A percentile compares a stretch with the other conserved stretches of the same genome.
These are phyloP conservation scores for Climacteris rufus DNA, from an alignment of 2,113 vertebrate species.

Conservation along the genomic window DNA sequence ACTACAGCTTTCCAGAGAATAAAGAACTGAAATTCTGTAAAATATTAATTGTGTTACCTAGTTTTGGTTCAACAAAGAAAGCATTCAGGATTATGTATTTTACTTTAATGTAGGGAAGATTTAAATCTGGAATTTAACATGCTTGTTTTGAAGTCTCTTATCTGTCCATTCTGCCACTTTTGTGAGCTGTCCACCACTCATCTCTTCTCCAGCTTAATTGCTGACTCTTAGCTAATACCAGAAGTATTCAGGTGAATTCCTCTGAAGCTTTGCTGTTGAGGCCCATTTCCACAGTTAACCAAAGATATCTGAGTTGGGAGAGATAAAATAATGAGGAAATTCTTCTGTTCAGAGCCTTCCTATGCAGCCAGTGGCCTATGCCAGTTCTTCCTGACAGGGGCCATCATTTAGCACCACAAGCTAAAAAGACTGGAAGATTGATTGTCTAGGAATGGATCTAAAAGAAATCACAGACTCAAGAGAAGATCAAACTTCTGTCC, in stretches of 20 bases:
- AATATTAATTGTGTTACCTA: neutral
- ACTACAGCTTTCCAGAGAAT: neutral
- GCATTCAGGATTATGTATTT: neutral
- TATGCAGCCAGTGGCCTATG: neutral
- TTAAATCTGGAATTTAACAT: neutral
- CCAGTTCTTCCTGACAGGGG: neutral
- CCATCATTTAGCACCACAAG: neutral
- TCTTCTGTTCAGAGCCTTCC: neutral
- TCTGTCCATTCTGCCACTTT: neutral
- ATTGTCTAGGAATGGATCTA: neutral
- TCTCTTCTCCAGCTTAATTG: neutral
- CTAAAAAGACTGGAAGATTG: neutral
- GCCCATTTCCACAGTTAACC: neutral
- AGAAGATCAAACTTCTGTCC: neutral
- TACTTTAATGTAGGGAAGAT: neutral
- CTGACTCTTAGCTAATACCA: neutral
- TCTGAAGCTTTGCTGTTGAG: neutral
- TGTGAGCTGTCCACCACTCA: neutral
- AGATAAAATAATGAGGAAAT: neutral
- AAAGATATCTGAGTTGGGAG: neutral
- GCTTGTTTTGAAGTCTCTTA: neutral
- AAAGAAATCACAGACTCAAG: neutral
- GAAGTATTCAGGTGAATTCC: neutral
- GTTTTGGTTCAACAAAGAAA: neutral
- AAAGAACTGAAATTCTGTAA: neutral